Percentiles rank a stretch among this genome's conserved stretches.
phyloP scores from a whole-genome alignment of 2,113 vertebrate species.

The Corythoichthys intestinalis region DNA sequence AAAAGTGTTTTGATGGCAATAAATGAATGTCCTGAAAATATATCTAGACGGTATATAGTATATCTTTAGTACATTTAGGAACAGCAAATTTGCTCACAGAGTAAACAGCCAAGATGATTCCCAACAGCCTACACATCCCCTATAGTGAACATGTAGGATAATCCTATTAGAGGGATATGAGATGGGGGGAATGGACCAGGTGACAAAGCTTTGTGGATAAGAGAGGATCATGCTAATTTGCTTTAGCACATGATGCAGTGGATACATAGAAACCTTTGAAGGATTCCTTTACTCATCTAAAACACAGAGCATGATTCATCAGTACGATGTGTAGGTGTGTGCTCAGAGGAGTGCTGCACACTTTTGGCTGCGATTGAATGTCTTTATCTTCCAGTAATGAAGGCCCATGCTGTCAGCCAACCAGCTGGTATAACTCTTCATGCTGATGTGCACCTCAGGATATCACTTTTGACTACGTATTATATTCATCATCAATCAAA shows the following conservation, averaged over 20 bases:
- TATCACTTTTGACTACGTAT: conserved; percentile 39
- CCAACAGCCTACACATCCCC: conserved; percentile 35
- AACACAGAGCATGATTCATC: conserved; percentile 27
- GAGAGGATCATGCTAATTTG: conserved; percentile 51
- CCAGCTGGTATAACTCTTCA: conserved; percentile 36
- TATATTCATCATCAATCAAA: conserved; percentile 61
- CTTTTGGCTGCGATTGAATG: background rate
- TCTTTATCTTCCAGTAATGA: conserved; percentile 31
- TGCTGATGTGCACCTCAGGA: conserved; percentile 43
- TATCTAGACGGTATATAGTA: too few relatives aligned
- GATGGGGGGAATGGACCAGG: conserved; percentile 33
- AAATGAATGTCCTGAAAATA: too few relatives aligned
- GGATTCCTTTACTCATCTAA: conserved; percentile 15
- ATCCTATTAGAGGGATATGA: conserved; percentile 44
- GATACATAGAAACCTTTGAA: conserved; percentile 12
- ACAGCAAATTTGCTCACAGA: conserved; percentile 26
- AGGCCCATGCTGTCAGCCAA: conserved; percentile 50
- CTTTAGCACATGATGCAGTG: conserved; percentile 27
- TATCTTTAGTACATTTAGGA: background rate
- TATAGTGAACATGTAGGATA: conserved; percentile 51
- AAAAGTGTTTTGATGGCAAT: too few relatives aligned
- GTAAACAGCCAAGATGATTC: conserved; percentile 26
- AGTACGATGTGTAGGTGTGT: conserved; percentile 9
- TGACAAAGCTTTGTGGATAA: conserved; percentile 54
- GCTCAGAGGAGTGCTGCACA: conserved; percentile 1